A percentile compares a stretch with the other conserved stretches of the same genome.
These are phyloP conservation scores for Monodelphis domestica DNA, from an alignment of 2,797 vertebrate species.

Conservation along the genomic window DNA sequence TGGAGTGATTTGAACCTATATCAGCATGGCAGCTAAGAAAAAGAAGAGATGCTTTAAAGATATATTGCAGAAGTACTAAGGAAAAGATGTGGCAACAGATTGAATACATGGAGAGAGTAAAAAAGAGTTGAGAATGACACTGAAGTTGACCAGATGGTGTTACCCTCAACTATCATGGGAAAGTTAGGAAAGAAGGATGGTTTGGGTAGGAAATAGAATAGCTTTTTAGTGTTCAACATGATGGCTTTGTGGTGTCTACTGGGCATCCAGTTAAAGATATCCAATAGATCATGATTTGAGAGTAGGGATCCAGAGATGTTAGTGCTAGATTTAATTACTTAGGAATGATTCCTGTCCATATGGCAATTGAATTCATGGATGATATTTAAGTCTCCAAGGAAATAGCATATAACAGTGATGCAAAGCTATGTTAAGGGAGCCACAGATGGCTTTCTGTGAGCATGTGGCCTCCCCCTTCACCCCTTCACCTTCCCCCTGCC, in stretches of 20 bases:
- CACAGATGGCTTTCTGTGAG: too few species aligned
- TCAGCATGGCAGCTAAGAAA: neutral
- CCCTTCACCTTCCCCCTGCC: too few species aligned
- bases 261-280: neutral
- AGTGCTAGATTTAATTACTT: neutral
- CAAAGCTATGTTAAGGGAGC: too few species aligned
- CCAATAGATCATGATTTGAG: neutral
- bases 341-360: neutral
- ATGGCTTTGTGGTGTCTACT: neutral
- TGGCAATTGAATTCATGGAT: neutral
- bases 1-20: neutral
- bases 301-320: neutral
- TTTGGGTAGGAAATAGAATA: neutral
- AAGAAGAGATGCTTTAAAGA: neutral
- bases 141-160: too few species aligned
- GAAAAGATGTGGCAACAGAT: neutral
- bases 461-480: too few species aligned
- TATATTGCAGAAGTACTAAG: neutral
- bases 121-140: neutral
- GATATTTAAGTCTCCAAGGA: neutral
- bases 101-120: neutral
- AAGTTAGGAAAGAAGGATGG: neutral
- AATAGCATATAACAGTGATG: too few species aligned
- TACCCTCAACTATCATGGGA: neutral
- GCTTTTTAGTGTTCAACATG: neutral